Base-by-base conservation (phyloP, 2,113 vertebrate genomes). In the Aphyosemion australe region DNA sequence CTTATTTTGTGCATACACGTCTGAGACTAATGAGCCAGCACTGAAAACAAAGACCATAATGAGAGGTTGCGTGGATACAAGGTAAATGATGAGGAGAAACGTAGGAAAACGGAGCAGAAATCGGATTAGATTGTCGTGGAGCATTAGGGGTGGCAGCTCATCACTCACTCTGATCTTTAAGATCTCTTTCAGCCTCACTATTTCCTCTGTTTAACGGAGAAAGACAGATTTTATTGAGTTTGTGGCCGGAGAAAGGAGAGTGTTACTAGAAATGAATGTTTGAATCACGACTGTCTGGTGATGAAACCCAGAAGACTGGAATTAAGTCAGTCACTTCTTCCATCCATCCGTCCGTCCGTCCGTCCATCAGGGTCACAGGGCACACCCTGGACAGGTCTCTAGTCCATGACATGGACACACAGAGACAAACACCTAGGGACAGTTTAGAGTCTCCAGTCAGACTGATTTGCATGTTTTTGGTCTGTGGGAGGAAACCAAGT, bases 101-200 rank as follows among this genome's bases (percentile, higher is more conserved):
- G 39, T 41, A 45, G 49, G 20, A 13, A 50, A 26, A 65, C 39
- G 74, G 64, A 43, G 65, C 4, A 56, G 59, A 60, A 54, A 51
- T 31, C 20, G 57, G 52, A 56, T 69, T 61, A 55, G 54, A 43
- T 31, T 19, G 34, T 41, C 45, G 48, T 53, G 31, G 0, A 55
- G 32, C 41, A 43, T 52, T 66, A 16, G 21, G 57, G 37, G 45
- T 41, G 59, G 49, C 34, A 19, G 63, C 52, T 68, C 39, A 59
- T 83, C 72, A 48, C 42, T 73, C 69, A 77, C 32, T 32, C 50
- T 46, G 60, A 60, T 66, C 49, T 59, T 19, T 26, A 1, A 50
- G 55, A 53, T 64, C 47, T 58, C 53, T 21, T 26, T 15, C 48
- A 3, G 57, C 19, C 19, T 63, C n/a, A 2, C 21, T 12, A 57